These are phyloP conservation scores for Phengaris alcon DNA, from an alignment of 2,888 invertebrate species.

Conservation along the genomic window DNA sequence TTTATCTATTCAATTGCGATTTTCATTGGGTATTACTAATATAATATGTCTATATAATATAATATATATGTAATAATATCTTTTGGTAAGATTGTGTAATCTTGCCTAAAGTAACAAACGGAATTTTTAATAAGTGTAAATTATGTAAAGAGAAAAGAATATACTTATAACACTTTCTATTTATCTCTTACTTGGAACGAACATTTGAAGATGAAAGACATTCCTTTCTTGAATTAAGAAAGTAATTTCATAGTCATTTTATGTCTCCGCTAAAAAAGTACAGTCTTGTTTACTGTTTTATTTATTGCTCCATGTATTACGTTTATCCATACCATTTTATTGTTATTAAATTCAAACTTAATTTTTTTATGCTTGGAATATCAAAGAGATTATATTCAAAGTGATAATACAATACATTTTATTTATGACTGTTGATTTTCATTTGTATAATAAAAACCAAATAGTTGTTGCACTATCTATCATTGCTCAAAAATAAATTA, in stretches of 20 bases:
- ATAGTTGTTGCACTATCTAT: too few relatives aligned
- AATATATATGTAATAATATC: too few relatives aligned
- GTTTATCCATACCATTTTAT: background rate
- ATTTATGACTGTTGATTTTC: too few relatives aligned
- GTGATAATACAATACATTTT: too few relatives aligned
- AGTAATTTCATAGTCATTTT: slow-evolving; percentile 20
- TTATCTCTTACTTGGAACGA: slow-evolving; percentile 1
- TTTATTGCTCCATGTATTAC: slow-evolving; percentile 4
- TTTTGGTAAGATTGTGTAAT: too few relatives aligned
- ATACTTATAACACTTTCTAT: background rate
- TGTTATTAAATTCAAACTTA: slow-evolving; percentile 12
- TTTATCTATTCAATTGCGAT: too few relatives aligned
- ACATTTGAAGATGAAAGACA: slow-evolving; percentile 17
- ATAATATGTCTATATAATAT: too few relatives aligned
- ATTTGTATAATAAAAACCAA: too few relatives aligned
- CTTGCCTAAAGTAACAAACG: too few relatives aligned
- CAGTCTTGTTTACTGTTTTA: slow-evolving; percentile 18
- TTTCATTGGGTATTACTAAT: too few relatives aligned
- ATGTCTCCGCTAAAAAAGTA: slow-evolving; percentile 21
- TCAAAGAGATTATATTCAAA: background rate
- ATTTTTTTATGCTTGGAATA: background rate
- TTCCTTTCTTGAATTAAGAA: slow-evolving; percentile 12
- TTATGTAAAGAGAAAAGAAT: background rate
- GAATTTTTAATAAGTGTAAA: too few relatives aligned
- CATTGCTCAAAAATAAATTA: too few relatives aligned